Evolutionary conservation across 2,888 invertebrate species (phyloP), one percentile per base, ranked within the genome.

Genomic region (Folsomia candida): DNA sequence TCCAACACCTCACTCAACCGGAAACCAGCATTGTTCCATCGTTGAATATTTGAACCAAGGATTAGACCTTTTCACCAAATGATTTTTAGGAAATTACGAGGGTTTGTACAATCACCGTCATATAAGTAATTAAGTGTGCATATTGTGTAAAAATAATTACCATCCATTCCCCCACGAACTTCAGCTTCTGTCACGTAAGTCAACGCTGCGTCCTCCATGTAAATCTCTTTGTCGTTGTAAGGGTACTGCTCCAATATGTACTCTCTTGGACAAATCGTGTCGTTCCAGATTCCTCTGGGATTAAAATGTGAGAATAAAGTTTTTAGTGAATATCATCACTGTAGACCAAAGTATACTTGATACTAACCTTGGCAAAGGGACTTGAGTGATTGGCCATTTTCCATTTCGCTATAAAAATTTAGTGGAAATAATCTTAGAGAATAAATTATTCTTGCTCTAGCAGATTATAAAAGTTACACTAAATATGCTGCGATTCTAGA

Each of bases 161-260:
- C 79, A 71, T 79, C 79, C 37, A 78, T 57, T 25, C 78, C 78
- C 25, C 79, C 79, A 9, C 79, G 67, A 28, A 79, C 68, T 71
- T 79, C 79, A n/a, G 79, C 75, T 62, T 75, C 76, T 3, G 78
- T 79, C 67, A 78, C 63, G 27, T 68, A 73, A 24, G 75, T 67
- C 76, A 76, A 79, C 25, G 77, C 68, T 18, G 73, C 70, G n/a
- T 58, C 3, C 0, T 25, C 61, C 26, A 61, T 63, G 58, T 62
- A 72, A 22, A 70, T 68, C 27, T 79, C 76, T 14, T 67, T 61
- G 51, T n/a, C 54, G 1, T 71, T 62, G 68, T 74, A 60, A 2
- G 68, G 27, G 18, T 78, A 62, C 3, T 71, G 37, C 0, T 72
- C 27, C 18, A 76, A 51, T 63, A 74, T 22, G 51, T 75, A 79